These are phyloP conservation scores for Cephus spinipes DNA, from an alignment of 2,888 invertebrate species.

Conservation along the genomic window DNA sequence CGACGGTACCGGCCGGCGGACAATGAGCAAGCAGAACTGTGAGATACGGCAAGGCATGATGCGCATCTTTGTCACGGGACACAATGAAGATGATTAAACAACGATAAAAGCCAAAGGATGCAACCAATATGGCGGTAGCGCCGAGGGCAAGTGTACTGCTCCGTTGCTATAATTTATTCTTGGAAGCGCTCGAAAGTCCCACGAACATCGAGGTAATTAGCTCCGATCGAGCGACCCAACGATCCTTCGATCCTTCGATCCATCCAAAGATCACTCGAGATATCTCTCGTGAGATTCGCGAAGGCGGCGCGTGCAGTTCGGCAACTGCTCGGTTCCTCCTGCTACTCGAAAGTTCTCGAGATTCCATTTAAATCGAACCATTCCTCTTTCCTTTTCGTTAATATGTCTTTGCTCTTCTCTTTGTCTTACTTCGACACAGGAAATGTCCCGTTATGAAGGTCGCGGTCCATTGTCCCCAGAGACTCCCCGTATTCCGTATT, in stretches of 20 bases:
- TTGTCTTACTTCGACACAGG: not conserved
- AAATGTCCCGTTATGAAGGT: not conserved
- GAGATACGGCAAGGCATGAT: slow-evolving; percentile 23
- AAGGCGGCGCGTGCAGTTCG: slow-evolving; percentile 17
- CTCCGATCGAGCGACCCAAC: not conserved
- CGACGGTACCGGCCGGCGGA: slow-evolving; percentile 14
- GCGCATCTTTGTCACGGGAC: slow-evolving; percentile 31
- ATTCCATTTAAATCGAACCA: not conserved
- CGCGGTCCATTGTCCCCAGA: not conserved
- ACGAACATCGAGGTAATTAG: not conserved
- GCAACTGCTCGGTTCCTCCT: not conserved
- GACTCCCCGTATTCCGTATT: slow-evolving; percentile 29
- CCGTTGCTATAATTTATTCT: slow-evolving; percentile 5
- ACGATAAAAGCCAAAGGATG: slow-evolving; percentile 23
- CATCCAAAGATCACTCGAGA: not conserved
- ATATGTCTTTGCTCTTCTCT: not conserved
- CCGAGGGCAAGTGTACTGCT: slow-evolving; percentile 11
- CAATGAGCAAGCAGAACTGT: slow-evolving; percentile 35
- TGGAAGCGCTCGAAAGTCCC: not conserved
- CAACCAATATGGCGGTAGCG: slow-evolving; percentile 12
- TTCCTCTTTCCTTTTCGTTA: not conserved
- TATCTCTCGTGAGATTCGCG: slow-evolving; percentile 4
- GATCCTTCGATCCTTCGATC: not conserved
- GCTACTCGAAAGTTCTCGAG: not conserved
- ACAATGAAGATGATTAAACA: slow-evolving; percentile 41